Percentiles rank a stretch among this genome's conserved stretches.
Evolutionary conservation across 1,140 invertebrate species (phyloP).

Genomic region (Procambarus clarkii): DNA sequence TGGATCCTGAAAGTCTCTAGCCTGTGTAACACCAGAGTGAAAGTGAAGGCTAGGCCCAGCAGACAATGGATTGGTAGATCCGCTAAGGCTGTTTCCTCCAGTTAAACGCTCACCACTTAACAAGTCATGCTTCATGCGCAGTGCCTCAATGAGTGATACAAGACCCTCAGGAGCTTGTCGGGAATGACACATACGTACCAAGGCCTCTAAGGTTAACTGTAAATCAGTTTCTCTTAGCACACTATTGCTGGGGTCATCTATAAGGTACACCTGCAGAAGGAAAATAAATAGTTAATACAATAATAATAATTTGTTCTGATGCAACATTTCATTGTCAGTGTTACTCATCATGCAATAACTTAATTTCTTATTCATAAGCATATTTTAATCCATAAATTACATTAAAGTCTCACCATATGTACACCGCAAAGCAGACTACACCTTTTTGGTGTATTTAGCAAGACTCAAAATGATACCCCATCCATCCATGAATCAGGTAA

Average conservation of each 20-base stretch:
- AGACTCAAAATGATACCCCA: too few relatives aligned
- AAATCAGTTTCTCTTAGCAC: conserved; percentile 85
- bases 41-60: conserved; percentile 87
- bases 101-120: conserved; percentile 46
- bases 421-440: too few relatives aligned
- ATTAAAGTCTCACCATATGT: not conserved
- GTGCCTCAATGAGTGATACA: conserved; percentile 71
- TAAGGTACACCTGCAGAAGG: conserved; percentile 81
- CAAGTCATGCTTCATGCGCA: conserved; percentile 72
- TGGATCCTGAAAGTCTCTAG: conserved; percentile 94
- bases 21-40: conserved; percentile 90
- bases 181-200: conserved; percentile 66
- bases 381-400: too few relatives aligned
- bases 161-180: conserved; percentile 72
- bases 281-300: not conserved
- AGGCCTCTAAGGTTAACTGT: conserved; percentile 83
- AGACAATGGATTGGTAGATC: conserved; percentile 48
- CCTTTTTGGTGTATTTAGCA: too few relatives aligned
- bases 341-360: too few relatives aligned
- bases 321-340: too few relatives aligned
- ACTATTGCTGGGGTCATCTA: conserved; percentile 88
- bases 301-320: too few relatives aligned
- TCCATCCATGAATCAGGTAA: too few relatives aligned
- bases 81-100: conserved; percentile 55
- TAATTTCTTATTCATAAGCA: too few relatives aligned